Conservation (phyloP, 2,888 invertebrate species). For the Parelbella ahira region DNA sequence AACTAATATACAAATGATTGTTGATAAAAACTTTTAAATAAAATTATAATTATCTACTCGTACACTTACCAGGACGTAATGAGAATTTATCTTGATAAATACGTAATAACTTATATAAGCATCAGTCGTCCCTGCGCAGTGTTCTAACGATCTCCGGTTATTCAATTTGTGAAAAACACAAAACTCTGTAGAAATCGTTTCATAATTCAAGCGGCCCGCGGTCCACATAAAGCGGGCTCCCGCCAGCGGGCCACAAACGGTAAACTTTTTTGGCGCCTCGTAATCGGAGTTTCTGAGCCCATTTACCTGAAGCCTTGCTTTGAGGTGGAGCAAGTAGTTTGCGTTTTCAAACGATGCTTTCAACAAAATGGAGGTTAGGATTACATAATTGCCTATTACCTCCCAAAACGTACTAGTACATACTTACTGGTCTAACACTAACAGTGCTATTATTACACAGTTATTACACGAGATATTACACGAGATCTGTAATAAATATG, state of each 20-base stretch:
- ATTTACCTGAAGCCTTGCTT: slow-evolving; percentile 24
- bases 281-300: slow-evolving; percentile 20
- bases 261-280: slow-evolving; percentile 25
- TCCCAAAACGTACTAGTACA: too few species aligned
- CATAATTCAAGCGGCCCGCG: slow-evolving; percentile 9
- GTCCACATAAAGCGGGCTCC: slow-evolving; percentile 1
- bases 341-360: slow-evolving; percentile 17
- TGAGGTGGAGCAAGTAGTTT: slow-evolving; percentile 15
- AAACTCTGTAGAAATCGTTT: slow-evolving; percentile 7
- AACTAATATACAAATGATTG: too few species aligned
- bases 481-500: too few species aligned
- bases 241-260: slow-evolving; percentile 18
- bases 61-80: too few species aligned
- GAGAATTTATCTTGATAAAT: too few species aligned
- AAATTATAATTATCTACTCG: too few species aligned
- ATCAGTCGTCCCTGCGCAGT: too few species aligned
- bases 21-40: too few species aligned
- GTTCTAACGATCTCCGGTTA: slow-evolving; percentile 6
- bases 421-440: too few species aligned
- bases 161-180: slow-evolving; percentile 17
- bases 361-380: not conserved
- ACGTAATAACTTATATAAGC: too few species aligned
- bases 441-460: too few species aligned
- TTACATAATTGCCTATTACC: slow-evolving; percentile 2
- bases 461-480: too few species aligned